phyloP scores from a whole-genome alignment of 2,797 vertebrate species.

The Bryconaethiops microstoma region DNA sequence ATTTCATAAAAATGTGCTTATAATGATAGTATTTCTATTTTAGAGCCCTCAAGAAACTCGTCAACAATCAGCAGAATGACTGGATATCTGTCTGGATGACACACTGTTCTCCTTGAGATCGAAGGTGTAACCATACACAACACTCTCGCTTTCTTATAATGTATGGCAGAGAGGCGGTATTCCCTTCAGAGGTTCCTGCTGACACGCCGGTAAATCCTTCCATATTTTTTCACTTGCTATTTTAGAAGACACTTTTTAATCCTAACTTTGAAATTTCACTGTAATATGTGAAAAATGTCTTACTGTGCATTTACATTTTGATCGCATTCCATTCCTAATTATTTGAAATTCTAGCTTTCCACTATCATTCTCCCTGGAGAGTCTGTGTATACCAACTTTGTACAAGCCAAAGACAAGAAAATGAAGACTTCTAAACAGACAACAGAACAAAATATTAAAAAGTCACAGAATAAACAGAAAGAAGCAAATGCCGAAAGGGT shows the following conservation, averaged over 20 bases:
- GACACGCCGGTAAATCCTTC: background rate
- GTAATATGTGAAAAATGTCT: background rate
- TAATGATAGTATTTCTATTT: background rate
- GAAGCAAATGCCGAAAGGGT: conserved; percentile 25
- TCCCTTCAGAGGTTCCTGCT: conserved; percentile 10
- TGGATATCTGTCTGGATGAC: conserved; percentile 36
- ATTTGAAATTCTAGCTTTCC: conserved; percentile 22
- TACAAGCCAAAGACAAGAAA: background rate
- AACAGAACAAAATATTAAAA: conserved; percentile 22
- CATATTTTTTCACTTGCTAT: background rate
- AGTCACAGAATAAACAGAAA: conserved; percentile 20
- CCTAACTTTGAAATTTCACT: background rate
- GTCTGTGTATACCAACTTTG: background rate
- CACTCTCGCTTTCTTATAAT: background rate
- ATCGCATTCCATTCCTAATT: conserved; percentile 13
- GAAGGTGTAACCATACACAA: conserved; percentile 48
- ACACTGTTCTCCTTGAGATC: conserved; percentile 40
- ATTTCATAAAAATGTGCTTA: background rate
- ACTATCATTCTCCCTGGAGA: conserved; percentile 11
- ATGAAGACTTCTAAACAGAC: background rate
- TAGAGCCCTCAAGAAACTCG: conserved; percentile 50
- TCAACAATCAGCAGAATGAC: conserved; percentile 42
- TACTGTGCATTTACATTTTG: no score
- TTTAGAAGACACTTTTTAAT: background rate
- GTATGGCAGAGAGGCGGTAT: background rate